Conservation (phyloP, 2,797 vertebrate species). For the Diglossa cyanea region DNA sequence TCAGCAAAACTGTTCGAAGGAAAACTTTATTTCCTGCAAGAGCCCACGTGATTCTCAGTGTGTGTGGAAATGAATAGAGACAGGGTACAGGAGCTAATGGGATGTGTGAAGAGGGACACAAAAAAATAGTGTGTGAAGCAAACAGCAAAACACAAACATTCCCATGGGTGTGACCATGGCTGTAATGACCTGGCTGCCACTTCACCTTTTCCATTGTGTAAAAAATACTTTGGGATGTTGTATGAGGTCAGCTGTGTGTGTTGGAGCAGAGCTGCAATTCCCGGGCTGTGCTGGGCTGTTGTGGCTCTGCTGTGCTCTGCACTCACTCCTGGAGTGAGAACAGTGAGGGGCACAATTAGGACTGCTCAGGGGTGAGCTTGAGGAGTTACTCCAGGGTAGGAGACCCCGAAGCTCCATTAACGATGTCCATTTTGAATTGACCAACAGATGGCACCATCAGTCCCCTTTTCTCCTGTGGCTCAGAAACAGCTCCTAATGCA, state of each 20-base stretch:
- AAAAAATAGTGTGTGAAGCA: neutral
- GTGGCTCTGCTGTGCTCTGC: neutral
- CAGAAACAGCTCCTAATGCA: neutral
- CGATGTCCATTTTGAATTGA: neutral
- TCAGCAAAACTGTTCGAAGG: neutral
- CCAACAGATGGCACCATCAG: slow-evolving; percentile 80
- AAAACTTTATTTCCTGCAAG: neutral
- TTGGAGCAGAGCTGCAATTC: neutral
- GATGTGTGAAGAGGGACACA: neutral
- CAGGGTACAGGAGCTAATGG: neutral
- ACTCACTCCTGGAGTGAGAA: accelerated
- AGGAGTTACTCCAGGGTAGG: accelerated
- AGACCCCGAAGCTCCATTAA: neutral
- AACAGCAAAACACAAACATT: neutral
- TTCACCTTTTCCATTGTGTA: neutral
- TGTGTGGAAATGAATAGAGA: neutral
- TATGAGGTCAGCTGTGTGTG: accelerated
- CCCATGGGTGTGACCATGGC: neutral
- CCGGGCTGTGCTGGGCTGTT: accelerated
- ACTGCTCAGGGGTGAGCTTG: neutral
- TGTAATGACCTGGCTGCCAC: neutral
- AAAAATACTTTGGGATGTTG: neutral
- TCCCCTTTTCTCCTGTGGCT: slow-evolving; percentile 50
- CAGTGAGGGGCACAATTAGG: accelerated
- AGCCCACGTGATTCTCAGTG: neutral